Conservation (phyloP, 1,140 invertebrate species). For the Drosophila tani region DNA sequence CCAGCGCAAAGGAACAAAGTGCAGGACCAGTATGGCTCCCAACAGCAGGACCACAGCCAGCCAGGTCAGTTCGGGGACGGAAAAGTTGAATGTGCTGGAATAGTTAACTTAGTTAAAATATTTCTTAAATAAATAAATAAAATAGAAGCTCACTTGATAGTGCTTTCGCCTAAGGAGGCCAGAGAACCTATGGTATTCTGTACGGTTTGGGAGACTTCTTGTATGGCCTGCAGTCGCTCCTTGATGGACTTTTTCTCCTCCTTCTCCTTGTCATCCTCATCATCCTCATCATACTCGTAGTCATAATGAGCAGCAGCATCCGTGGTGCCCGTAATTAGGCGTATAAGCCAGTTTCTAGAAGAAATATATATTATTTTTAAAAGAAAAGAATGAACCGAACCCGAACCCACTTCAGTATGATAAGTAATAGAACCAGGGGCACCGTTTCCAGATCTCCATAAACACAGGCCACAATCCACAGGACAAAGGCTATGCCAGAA, state of each 20-base stretch:
- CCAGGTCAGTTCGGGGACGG: slow-evolving; percentile 97
- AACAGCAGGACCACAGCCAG: slow-evolving; percentile 93
- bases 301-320: slow-evolving; percentile 90
- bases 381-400: too few relatives aligned
- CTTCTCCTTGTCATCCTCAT: slow-evolving; percentile 92
- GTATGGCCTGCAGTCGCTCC: slow-evolving; percentile 96
- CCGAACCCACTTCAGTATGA: slow-evolving; percentile 90
- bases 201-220: slow-evolving; percentile 97
- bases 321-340: slow-evolving; percentile 86
- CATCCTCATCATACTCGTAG: slow-evolving; percentile 90
- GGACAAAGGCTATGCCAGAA: slow-evolving; percentile 93
- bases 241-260: slow-evolving; percentile 98
- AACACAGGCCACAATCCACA: slow-evolving; percentile 88
- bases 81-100: slow-evolving; percentile 97
- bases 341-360: slow-evolving; percentile 86
- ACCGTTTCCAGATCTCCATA: slow-evolving; percentile 91
- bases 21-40: slow-evolving; percentile 92
- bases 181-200: slow-evolving; percentile 97
- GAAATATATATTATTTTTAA: fast-evolving
- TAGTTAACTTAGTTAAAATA: fast-evolving
- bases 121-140: not conserved
- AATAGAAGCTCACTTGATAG: slow-evolving; percentile 92
- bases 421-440: slow-evolving; percentile 90
- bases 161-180: slow-evolving; percentile 95
- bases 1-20: slow-evolving; percentile 95